These are phyloP conservation scores for Cynopterus brachyotis DNA, from an alignment of 2,113 vertebrate species.

Conservation along the genomic window DNA sequence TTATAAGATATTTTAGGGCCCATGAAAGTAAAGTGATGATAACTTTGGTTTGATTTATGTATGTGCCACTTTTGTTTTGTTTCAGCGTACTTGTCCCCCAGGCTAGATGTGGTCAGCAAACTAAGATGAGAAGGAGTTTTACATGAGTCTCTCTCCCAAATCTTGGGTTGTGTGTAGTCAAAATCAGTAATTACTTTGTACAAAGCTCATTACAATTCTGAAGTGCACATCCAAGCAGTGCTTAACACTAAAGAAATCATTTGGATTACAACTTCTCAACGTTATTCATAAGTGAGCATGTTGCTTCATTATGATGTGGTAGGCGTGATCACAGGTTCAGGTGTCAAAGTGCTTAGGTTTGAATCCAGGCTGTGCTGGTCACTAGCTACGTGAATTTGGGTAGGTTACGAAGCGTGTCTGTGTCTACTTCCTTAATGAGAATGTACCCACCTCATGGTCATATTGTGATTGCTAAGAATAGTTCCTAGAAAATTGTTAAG, in stretches of 20 bases:
- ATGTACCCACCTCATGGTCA: not conserved
- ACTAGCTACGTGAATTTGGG: no score
- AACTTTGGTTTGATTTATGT: not conserved
- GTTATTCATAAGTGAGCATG: no score
- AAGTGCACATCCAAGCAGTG: not conserved
- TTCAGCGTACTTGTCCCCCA: not conserved
- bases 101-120: not conserved
- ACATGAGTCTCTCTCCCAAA: not conserved
- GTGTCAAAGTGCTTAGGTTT: not conserved
- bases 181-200: not conserved
- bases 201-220: not conserved
- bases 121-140: not conserved
- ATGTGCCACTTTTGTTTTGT: not conserved
- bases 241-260: not conserved
- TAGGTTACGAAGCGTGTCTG: not conserved
- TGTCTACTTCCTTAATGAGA: not conserved
- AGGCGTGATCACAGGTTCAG: not conserved
- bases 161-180: not conserved
- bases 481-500: not conserved
- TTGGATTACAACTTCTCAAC: not conserved
- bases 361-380: not conserved
- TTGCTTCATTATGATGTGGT: fast-evolving
- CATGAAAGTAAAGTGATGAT: not conserved
- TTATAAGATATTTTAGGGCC: not conserved
- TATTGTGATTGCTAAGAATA: not conserved